Conservation (phyloP, 2,113 vertebrate genomes). For the Campylomormyrus numenius region DNA sequence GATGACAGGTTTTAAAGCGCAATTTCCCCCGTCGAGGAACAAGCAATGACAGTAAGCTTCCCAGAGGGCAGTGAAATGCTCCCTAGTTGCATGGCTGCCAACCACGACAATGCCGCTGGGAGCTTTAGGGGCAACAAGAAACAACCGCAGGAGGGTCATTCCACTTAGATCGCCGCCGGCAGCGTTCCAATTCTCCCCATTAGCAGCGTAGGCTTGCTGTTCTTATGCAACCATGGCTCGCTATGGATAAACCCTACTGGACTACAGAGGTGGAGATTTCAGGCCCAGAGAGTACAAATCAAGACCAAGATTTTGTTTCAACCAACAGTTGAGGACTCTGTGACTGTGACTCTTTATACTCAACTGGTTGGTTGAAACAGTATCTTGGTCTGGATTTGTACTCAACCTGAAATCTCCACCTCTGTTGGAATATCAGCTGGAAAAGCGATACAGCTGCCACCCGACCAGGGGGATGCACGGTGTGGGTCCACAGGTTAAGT, state of each 20-base stretch:
- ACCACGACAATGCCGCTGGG: neutral
- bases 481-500: neutral
- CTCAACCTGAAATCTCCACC: no score
- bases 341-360: no score
- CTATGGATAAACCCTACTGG: neutral
- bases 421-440: neutral
- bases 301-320: no score
- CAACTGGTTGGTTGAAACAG: no score
- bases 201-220: neutral
- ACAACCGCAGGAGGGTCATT: neutral
- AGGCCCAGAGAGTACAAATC: no score
- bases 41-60: neutral
- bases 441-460: neutral
- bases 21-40: neutral
- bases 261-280: no score
- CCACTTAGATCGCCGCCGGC: neutral
- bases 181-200: neutral
- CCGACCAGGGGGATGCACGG: neutral
- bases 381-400: no score
- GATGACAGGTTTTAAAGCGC: neutral
- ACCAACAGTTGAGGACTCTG: no score
- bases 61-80: neutral
- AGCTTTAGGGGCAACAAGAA: neutral
- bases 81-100: neutral
- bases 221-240: neutral